These are phyloP conservation scores for Lutraria rhynchaena DNA, from an alignment of 1,140 invertebrate genomes.

Conservation along the genomic window DNA sequence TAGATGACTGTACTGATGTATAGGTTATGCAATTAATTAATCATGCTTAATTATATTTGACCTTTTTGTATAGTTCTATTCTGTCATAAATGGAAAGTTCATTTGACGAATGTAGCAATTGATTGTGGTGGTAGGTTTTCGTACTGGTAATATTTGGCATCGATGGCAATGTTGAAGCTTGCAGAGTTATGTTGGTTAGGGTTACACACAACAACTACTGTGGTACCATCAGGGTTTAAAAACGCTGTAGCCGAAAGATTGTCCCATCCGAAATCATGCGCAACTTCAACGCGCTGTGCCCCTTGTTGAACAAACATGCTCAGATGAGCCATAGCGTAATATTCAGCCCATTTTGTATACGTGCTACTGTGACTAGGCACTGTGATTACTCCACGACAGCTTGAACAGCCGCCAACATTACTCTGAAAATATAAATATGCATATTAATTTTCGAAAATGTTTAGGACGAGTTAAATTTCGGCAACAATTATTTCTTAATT, in stretches of 20 bases:
- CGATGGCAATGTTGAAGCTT: slow-evolving; percentile 28
- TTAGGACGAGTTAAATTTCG: no score
- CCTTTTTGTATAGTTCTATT: no score
- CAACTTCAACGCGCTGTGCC: slow-evolving; percentile 61
- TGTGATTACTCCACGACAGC: slow-evolving; percentile 69
- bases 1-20: no score
- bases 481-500: no score
- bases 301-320: slow-evolving; percentile 65
- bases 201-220: slow-evolving; percentile 62
- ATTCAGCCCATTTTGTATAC: slow-evolving; percentile 65
- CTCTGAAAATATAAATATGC: neutral
- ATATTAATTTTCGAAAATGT: no score
- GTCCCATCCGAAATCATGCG: slow-evolving; percentile 53
- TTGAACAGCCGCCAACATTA: slow-evolving; percentile 60
- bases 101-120: slow-evolving; percentile 51
- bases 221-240: slow-evolving; percentile 61
- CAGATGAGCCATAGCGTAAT: slow-evolving; percentile 67
- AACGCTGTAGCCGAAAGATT: slow-evolving; percentile 63
- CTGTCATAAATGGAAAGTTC: no score
- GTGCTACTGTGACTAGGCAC: slow-evolving; percentile 29
- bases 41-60: no score
- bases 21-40: no score
- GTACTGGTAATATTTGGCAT: slow-evolving; percentile 49
- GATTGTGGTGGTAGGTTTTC: slow-evolving; percentile 45
- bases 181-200: slow-evolving; percentile 22